Evolutionary conservation across 2,113 vertebrate genomes (phyloP).

Genomic region (Urocolius indicus): DNA sequence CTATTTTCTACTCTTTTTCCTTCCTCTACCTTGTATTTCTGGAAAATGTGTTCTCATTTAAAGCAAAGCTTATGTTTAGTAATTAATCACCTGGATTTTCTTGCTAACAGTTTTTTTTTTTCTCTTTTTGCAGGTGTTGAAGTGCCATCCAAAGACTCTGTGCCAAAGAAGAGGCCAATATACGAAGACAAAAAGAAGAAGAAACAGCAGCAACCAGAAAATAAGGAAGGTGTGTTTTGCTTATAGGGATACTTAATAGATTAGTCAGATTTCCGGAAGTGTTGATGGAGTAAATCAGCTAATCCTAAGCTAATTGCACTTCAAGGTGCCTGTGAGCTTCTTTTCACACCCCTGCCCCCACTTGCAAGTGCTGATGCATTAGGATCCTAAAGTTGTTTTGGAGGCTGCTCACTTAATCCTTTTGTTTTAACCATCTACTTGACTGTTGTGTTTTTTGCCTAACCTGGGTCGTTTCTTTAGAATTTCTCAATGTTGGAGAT

Average conservation of each 20-base stretch:
- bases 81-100: background rate
- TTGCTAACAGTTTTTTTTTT: background rate
- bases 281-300: background rate
- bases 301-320: background rate
- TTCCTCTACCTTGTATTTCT: background rate
- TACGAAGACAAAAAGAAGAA: conserved; percentile 95
- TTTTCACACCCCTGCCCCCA: background rate
- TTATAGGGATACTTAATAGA: background rate
- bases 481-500: background rate
- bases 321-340: background rate
- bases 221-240: conserved; percentile 85
- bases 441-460: background rate
- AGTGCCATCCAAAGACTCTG: conserved; percentile 95
- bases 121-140: conserved; percentile 85
- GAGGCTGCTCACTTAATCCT: background rate
- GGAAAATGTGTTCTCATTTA: background rate
- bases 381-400: background rate
- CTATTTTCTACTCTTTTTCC: background rate
- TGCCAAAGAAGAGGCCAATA: conserved; percentile 96
- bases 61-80: background rate
- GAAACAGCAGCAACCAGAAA: conserved; percentile 83
- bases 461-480: background rate
- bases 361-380: background rate
- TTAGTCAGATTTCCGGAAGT: background rate
- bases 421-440: background rate